Base-by-base conservation (phyloP, 2,113 vertebrate genomes). In the Toxostoma redivivum region DNA sequence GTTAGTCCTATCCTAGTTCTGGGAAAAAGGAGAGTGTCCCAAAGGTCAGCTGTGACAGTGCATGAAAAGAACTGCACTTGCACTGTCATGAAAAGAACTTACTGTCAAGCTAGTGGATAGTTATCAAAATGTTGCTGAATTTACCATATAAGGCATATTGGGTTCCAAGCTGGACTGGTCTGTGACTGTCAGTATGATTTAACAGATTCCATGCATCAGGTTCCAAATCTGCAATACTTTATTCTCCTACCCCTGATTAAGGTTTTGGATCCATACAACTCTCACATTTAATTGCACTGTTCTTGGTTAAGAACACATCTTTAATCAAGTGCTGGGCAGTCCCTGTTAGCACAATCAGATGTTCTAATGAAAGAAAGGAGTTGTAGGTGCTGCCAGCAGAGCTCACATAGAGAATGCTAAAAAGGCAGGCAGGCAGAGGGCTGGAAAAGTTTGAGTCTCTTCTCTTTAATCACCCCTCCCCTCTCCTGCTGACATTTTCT, bases 361-460 rank as follows among this genome's bases (percentile, higher is more conserved):
- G 78, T 88, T 90, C 57, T 77, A 73, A 61, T 19, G 81, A 93
- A 86, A 88, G 90, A 82, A 87, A 94, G 54, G 86, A 90, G 71
- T 40, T 66, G 81, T 85, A 77, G 81, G n/a, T 83, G 14, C 19
- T 96, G 90, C 94, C 95, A 96, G 64, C 70, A 85, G 84, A 94
- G 84, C 73, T 95, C 81, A 91, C 48, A 72, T 37, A 72, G 81
- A 91, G 62, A 77, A 61, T 0, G 0, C 45, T 61, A n/a, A 61
- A 91, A 90, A 95, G 45, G 42, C 64, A 82, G 66, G 60, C 73
- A 82, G 79, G 62, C 66, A 58, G 24, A 79, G 18, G 54, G 42
- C 87, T 95, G 74, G 78, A 91, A 95, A 91, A 91, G 62, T 94
- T 95, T 88, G 61, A 89, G 65, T 65, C 84, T 97, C 82, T 93